phyloP scores from a whole-genome alignment of 2,113 vertebrate species.

The Chaetorhynchus papuensis region DNA sequence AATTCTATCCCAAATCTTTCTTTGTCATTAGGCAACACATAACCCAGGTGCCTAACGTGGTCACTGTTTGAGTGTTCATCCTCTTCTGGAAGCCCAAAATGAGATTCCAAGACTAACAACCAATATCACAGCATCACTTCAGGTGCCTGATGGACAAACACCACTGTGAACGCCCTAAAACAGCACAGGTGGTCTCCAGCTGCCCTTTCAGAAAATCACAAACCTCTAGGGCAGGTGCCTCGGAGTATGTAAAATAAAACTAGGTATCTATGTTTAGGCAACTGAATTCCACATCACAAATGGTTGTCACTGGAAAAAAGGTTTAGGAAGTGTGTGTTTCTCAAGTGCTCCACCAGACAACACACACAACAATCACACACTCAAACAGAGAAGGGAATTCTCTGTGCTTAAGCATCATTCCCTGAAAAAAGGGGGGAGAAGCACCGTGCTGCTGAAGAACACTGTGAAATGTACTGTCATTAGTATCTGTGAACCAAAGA shows the following conservation, averaged over 20 bases:
- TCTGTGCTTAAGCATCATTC: not conserved
- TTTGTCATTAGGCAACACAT: not conserved
- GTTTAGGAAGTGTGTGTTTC: not conserved
- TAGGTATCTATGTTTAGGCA: not conserved
- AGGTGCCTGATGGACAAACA: not conserved
- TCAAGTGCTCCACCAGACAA: not conserved
- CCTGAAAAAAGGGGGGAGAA: not conserved
- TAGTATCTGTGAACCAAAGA: not conserved
- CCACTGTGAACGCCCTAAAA: not conserved
- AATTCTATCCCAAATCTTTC: not conserved
- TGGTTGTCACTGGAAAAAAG: not conserved
- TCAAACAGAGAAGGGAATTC: not conserved
- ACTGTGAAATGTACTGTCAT: not conserved
- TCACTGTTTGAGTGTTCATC: not conserved
- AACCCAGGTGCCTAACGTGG: not conserved
- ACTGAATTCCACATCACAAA: not conserved
- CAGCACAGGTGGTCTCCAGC: not conserved
- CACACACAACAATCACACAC: fast-evolving
- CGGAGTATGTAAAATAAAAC: not conserved
- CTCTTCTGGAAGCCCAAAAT: not conserved
- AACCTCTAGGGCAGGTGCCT: not conserved
- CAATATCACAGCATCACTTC: not conserved
- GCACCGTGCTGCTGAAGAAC: not conserved
- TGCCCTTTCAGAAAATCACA: not conserved
- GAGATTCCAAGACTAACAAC: not conserved